Evolutionary conservation across 2,888 invertebrate species (phyloP).

Genomic region (Limulus polyphemus): DNA sequence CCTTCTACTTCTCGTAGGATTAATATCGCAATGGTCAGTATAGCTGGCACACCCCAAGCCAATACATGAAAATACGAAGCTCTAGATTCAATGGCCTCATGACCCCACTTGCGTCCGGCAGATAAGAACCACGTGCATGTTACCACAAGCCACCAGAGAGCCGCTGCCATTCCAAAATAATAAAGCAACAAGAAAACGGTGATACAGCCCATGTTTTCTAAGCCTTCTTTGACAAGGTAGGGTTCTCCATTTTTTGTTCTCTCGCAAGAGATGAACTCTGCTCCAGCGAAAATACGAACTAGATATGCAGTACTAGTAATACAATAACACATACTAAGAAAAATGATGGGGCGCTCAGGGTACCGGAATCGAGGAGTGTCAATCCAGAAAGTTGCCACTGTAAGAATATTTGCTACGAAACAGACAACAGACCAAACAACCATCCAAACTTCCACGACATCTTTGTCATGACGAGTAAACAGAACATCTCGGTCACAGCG

Average conservation of each 20-base stretch:
- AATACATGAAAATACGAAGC: slow-evolving; percentile 38
- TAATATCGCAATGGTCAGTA: slow-evolving; percentile 36
- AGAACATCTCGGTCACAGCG: slow-evolving; percentile 54
- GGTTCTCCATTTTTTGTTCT: slow-evolving; percentile 38
- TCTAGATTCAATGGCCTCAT: slow-evolving; percentile 38
- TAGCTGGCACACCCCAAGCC: slow-evolving; percentile 39
- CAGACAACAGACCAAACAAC: slow-evolving; percentile 63
- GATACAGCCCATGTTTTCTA: slow-evolving; percentile 50
- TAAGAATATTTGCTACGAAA: slow-evolving; percentile 41
- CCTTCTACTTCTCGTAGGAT: slow-evolving; percentile 40
- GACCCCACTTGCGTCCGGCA: slow-evolving; percentile 36
- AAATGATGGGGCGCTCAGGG: slow-evolving; percentile 40
- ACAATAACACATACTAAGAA: slow-evolving; percentile 38
- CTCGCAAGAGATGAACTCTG: slow-evolving; percentile 39
- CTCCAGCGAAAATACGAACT: slow-evolving; percentile 34
- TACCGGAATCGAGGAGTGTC: slow-evolving; percentile 39
- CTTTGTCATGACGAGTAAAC: slow-evolving; percentile 53
- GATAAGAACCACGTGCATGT: slow-evolving; percentile 40
- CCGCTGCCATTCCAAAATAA: slow-evolving; percentile 64
- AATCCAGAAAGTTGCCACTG: slow-evolving; percentile 37
- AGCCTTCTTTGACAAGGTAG: slow-evolving; percentile 43
- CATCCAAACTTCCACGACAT: slow-evolving; percentile 58
- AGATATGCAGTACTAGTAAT: slow-evolving; percentile 39
- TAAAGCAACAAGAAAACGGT: slow-evolving; percentile 57
- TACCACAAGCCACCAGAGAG: slow-evolving; percentile 48